Percentiles rank a stretch among this genome's conserved stretches.
Conservation (phyloP, 1,140 invertebrate genomes). For the Euglossa dilemma region DNA sequence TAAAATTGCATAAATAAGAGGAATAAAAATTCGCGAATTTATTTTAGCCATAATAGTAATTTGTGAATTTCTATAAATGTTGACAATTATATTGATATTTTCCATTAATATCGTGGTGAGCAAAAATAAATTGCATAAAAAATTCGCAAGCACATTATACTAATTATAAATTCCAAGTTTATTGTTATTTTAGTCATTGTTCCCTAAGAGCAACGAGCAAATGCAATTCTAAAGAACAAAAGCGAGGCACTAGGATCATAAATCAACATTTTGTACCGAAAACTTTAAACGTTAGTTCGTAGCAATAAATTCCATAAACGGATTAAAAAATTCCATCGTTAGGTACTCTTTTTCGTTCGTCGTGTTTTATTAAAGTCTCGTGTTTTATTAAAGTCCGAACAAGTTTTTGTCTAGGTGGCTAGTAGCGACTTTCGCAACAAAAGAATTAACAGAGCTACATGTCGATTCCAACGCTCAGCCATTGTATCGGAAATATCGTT, state of each 20-base stretch:
- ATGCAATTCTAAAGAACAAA: no score
- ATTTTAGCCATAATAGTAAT: no score
- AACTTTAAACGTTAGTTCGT: not conserved
- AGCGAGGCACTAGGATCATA: not conserved
- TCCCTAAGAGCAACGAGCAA: no score
- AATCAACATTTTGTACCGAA: not conserved
- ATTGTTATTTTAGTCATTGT: no score
- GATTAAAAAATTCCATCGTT: not conserved
- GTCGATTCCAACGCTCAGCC: conserved; percentile 18
- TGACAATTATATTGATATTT: no score
- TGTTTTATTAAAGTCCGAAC: conserved; percentile 3
- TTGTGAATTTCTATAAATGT: no score
- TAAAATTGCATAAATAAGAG: no score
- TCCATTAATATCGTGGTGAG: no score
- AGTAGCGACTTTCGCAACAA: not conserved
- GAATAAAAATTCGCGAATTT: no score
- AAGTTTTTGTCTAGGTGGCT: conserved; percentile 6
- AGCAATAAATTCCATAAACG: not conserved
- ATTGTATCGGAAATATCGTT: conserved; percentile 26
- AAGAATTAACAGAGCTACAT: conserved; percentile 17
- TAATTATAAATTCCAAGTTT: no score
- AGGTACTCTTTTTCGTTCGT: not conserved
- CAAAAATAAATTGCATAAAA: no score
- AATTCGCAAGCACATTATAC: no score
- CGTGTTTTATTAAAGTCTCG: not conserved